A percentile compares a stretch with the other conserved stretches of the same genome.
phyloP scores from a whole-genome alignment of 2,797 vertebrate genomes.

The Cebuella pygmaea region DNA sequence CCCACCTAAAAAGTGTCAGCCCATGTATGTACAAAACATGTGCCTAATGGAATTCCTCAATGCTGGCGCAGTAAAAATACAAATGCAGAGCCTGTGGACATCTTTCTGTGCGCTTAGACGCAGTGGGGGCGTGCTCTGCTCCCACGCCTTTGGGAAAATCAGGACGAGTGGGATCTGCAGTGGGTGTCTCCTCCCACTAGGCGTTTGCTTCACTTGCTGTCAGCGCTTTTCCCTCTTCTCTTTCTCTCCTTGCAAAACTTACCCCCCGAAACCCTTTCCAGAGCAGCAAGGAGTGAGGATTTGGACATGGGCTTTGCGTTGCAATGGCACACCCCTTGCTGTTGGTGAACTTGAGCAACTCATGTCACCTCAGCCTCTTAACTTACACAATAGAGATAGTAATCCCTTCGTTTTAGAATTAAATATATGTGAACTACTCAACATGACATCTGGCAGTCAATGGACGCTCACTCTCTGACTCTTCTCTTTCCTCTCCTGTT shows the following conservation, averaged over 20 bases:
- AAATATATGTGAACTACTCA: neutral
- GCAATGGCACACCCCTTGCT: neutral
- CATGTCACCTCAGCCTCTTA: neutral
- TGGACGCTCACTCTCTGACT: neutral
- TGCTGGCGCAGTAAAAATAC: neutral
- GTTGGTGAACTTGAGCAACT: neutral
- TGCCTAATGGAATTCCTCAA: neutral
- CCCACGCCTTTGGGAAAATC: neutral
- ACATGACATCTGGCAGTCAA: neutral
- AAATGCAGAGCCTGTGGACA: no score
- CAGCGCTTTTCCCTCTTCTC: neutral
- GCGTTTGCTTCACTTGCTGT: neutral
- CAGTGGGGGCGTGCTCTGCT: fast-evolving
- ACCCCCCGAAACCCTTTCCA: neutral
- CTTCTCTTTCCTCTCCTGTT: neutral
- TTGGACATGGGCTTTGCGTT: neutral
- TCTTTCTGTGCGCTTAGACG: neutral
- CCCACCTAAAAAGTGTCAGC: neutral
- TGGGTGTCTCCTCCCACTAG: no score
- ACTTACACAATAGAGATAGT: neutral
- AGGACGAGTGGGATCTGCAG: neutral
- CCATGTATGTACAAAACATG: neutral
- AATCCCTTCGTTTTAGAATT: neutral
- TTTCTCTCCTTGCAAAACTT: neutral
- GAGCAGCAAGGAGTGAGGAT: no score